A percentile compares a stretch with the other conserved stretches of the same genome.
phyloP scores from a whole-genome alignment of 1,140 invertebrate species.

The Parapsyche elsis region DNA sequence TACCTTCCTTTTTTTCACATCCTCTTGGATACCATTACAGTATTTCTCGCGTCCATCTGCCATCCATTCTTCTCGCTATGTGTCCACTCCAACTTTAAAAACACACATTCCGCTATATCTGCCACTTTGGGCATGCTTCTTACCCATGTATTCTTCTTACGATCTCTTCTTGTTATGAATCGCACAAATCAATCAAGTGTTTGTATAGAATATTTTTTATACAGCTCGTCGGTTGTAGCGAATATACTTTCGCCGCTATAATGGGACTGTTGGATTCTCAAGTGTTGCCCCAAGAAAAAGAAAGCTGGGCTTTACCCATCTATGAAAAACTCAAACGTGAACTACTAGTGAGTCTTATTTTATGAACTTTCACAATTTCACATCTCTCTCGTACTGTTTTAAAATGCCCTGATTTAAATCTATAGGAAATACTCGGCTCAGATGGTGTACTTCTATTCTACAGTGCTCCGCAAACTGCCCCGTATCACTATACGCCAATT shows the following conservation, averaged over 20 bases:
- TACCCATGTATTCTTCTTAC: no score
- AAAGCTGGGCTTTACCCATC: slow-evolving; percentile 71
- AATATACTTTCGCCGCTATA: slow-evolving; percentile 76
- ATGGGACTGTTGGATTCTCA: slow-evolving; percentile 73
- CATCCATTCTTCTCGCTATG: no score
- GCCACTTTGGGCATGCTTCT: no score
- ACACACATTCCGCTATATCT: no score
- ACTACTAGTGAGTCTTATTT: slow-evolving; percentile 67
- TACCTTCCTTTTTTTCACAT: no score
- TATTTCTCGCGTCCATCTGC: no score
- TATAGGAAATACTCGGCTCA: slow-evolving; percentile 75
- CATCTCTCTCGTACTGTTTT: slow-evolving; percentile 18
- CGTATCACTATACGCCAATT: slow-evolving; percentile 85
- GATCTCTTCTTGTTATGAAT: no score
- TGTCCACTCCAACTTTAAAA: no score
- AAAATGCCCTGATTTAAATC: slow-evolving; percentile 32
- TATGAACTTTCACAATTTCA: slow-evolving; percentile 39
- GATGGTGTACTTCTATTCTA: slow-evolving; percentile 90
- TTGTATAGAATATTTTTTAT: slow-evolving; percentile 44
- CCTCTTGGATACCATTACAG: no score
- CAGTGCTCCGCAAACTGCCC: slow-evolving; percentile 82
- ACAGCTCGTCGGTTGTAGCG: slow-evolving; percentile 66
- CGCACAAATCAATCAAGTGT: no score
- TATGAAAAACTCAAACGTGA: slow-evolving; percentile 71
- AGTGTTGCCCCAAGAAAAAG: slow-evolving; percentile 72